These are phyloP conservation scores for Lepidotrigona ventralis DNA, from an alignment of 1,140 invertebrate genomes.

Conservation along the genomic window DNA sequence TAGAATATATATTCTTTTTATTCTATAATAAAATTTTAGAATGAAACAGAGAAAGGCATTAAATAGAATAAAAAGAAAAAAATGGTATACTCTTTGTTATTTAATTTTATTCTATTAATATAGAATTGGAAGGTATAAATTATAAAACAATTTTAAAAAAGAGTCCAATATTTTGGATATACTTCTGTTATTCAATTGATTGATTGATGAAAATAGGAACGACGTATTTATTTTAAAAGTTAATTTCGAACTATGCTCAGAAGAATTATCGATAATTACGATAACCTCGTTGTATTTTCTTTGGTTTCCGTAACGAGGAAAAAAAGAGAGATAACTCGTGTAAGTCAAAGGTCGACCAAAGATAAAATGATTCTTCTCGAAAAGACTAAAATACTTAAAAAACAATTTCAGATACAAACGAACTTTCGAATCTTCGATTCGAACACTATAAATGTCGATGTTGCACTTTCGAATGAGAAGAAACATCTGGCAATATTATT, in stretches of 20 bases:
- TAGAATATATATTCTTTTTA: too few species aligned
- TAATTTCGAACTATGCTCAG: background rate
- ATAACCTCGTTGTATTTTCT: background rate
- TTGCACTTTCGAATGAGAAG: background rate
- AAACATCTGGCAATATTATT: background rate
- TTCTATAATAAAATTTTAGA: too few species aligned
- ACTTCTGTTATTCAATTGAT: background rate
- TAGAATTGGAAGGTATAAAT: too few species aligned
- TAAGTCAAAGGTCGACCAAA: slow-evolving; percentile 11
- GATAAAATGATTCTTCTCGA: background rate
- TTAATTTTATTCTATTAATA: too few species aligned
- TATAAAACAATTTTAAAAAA: background rate
- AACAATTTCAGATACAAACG: background rate
- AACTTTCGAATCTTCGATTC: background rate
- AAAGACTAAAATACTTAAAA: background rate
- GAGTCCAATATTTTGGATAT: background rate
- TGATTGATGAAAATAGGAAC: background rate
- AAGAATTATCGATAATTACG: background rate
- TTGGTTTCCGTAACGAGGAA: background rate
- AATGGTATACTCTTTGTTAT: too few species aligned
- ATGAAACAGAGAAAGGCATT: too few species aligned
- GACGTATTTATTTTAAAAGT: background rate
- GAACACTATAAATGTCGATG: background rate
- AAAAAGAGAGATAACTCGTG: slow-evolving; percentile 19
- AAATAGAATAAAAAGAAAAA: too few species aligned